Conservation (phyloP, 2,888 invertebrate species). For the Caenorhabditis macrosperma region DNA sequence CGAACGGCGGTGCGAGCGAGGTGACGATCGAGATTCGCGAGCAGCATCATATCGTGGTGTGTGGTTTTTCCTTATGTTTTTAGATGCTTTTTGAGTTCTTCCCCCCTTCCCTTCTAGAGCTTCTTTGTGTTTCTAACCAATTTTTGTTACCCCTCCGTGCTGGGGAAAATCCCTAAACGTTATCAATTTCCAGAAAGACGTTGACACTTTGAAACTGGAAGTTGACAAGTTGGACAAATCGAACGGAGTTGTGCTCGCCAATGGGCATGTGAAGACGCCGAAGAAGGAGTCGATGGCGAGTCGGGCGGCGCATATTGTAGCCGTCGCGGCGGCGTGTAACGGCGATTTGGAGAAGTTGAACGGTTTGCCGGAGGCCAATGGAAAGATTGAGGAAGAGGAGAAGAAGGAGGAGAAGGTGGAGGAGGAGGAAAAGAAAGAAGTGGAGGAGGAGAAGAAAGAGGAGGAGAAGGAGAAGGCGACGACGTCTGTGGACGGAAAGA, state of each 20-base stretch:
- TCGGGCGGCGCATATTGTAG: constrained; percentile 48
- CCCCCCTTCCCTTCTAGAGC: background rate
- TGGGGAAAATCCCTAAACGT: background rate
- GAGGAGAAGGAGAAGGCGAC: constrained; percentile 4
- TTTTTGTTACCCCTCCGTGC: too few relatives aligned
- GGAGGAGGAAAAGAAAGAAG: background rate
- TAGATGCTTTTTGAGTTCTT: background rate
- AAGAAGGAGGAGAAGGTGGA: constrained; percentile 1
- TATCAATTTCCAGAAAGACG: constrained; percentile 37
- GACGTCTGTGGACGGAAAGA: background rate
- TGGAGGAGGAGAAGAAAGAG: background rate
- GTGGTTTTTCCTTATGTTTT: constrained; percentile 7
- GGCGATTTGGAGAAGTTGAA: constrained; percentile 31
- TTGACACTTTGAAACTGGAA: constrained; percentile 1
- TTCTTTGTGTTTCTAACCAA: background rate
- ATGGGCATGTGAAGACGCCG: constrained; percentile 26
- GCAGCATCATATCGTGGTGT: constrained; percentile 50
- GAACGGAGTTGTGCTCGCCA: constrained; percentile 37
- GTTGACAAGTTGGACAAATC: constrained; percentile 6
- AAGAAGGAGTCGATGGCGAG: constrained; percentile 47
- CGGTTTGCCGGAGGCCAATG: constrained; percentile 13
- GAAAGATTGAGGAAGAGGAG: constrained; percentile 17
- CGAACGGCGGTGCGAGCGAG: constrained; percentile 10
- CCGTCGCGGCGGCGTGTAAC: constrained; percentile 38
- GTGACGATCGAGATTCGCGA: constrained; percentile 34